Percentiles rank a stretch among this genome's conserved stretches.
Conservation (phyloP, 2,888 invertebrate species). For the Drosophila phalerata region DNA sequence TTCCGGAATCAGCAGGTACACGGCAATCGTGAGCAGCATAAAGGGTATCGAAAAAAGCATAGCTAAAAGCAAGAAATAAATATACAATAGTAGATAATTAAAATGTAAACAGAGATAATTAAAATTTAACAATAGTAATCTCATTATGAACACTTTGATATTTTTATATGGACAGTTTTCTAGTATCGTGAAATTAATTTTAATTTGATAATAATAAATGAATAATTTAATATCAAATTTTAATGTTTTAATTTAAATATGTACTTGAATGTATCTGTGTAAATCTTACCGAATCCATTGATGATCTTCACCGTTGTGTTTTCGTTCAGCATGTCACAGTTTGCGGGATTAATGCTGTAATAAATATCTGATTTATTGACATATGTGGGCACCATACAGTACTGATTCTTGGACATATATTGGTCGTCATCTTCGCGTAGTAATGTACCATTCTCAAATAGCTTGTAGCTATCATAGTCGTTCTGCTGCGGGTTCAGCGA, state of each 20-base stretch:
- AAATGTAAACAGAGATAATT: background rate
- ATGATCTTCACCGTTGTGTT: slow-evolving; percentile 74
- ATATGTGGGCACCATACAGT: slow-evolving; percentile 75
- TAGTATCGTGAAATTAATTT: too few relatives aligned
- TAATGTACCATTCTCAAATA: slow-evolving; percentile 82
- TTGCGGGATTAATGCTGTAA: slow-evolving; percentile 79
- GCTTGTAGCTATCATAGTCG: slow-evolving; percentile 64
- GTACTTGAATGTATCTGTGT: too few relatives aligned
- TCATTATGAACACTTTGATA: too few relatives aligned
- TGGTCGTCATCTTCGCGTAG: slow-evolving; percentile 67
- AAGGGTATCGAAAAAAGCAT: slow-evolving; percentile 91
- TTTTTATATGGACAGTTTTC: too few relatives aligned
- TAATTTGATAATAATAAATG: too few relatives aligned
- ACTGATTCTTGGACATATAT: slow-evolving; percentile 75
- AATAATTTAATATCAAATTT: too few relatives aligned
- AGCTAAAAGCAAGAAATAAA: slow-evolving; percentile 85
- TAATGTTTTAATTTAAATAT: too few relatives aligned
- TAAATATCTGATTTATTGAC: slow-evolving; percentile 63
- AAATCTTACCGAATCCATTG: slow-evolving; percentile 78
- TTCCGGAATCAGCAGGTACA: slow-evolving; percentile 90
- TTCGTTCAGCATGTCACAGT: slow-evolving; percentile 71
- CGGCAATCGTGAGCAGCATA: slow-evolving; percentile 89
- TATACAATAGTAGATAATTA: too few relatives aligned
- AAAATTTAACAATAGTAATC: background rate
- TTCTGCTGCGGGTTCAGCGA: slow-evolving; percentile 61